These are phyloP conservation scores for Elephas maximus DNA, from an alignment of 2,113 vertebrate species.

Conservation along the genomic window DNA sequence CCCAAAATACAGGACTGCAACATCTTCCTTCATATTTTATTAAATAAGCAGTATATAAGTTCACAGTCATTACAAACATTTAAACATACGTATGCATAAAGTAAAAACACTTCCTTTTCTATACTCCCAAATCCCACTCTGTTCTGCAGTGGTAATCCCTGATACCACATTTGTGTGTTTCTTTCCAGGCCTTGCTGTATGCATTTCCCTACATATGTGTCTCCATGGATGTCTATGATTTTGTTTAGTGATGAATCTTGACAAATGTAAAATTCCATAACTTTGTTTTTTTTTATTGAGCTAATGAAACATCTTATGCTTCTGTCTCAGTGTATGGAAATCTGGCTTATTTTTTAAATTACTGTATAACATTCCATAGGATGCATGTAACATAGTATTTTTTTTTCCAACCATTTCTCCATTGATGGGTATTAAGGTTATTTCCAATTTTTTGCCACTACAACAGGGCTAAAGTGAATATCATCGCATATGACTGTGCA, in stretches of 20 bases:
- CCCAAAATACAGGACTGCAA: not conserved
- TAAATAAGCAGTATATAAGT: not conserved
- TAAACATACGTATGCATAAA: not conserved
- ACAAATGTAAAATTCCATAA: not conserved
- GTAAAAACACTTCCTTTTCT: slow-evolving; percentile 23
- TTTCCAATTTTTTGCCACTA: not conserved
- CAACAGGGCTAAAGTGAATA: not conserved
- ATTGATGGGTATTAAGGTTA: not conserved
- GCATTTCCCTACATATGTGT: not conserved
- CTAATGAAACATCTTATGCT: not conserved
- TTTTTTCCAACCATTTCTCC: not conserved
- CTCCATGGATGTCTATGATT: not conserved
- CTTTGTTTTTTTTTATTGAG: not conserved
- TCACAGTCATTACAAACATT: not conserved
- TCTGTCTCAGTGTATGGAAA: not conserved
- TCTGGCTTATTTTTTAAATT: not conserved
- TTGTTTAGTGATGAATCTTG: not conserved
- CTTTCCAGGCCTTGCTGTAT: not conserved
- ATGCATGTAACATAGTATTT: not conserved
- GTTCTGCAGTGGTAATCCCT: not conserved
- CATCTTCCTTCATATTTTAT: slow-evolving; percentile 31
- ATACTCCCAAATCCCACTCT: not conserved
- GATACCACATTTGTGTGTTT: not conserved
- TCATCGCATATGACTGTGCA: not conserved
- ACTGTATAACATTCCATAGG: not conserved